These are phyloP conservation scores for Cyprinodon brontotheroides DNA, from an alignment of 2,113 vertebrate species.

Conservation along the genomic window DNA sequence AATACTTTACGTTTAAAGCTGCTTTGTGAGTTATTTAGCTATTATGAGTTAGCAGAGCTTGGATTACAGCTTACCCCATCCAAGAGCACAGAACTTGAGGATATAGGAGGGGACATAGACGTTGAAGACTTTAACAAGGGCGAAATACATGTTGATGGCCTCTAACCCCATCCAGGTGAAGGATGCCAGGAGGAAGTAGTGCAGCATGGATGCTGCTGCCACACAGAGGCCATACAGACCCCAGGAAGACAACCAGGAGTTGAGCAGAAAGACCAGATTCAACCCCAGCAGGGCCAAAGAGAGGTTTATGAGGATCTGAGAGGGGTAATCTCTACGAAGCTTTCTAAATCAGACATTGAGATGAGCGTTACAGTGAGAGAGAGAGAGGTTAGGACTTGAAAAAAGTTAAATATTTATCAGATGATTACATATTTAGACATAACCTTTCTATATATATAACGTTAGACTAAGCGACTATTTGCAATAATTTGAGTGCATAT, in stretches of 20 bases:
- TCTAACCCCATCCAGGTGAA: slow-evolving; percentile 93
- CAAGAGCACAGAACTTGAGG: slow-evolving; percentile 86
- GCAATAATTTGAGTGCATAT: not conserved
- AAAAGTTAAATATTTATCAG: not conserved
- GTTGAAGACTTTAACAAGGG: slow-evolving; percentile 91
- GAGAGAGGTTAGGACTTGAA: not conserved
- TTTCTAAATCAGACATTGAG: slow-evolving; percentile 73
- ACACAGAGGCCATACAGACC: slow-evolving; percentile 78
- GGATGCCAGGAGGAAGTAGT: slow-evolving; percentile 89
- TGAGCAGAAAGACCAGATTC: slow-evolving; percentile 85
- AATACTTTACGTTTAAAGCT: not conserved
- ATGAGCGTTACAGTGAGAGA: not conserved
- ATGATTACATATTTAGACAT: no score
- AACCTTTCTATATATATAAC: no score
- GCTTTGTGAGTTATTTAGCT: not conserved
- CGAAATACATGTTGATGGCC: slow-evolving; percentile 89
- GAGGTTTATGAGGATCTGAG: slow-evolving; percentile 91
- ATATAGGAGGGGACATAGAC: slow-evolving; percentile 88
- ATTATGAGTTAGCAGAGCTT: not conserved
- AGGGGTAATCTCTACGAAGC: slow-evolving; percentile 85
- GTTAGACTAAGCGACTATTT: no score
- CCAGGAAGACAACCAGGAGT: slow-evolving; percentile 86
- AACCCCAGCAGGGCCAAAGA: slow-evolving; percentile 84
- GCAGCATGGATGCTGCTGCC: slow-evolving; percentile 73
- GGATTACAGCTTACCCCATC: slow-evolving; percentile 85